Conservation (phyloP, 2,888 invertebrate species). For the Oligia strigilis region DNA sequence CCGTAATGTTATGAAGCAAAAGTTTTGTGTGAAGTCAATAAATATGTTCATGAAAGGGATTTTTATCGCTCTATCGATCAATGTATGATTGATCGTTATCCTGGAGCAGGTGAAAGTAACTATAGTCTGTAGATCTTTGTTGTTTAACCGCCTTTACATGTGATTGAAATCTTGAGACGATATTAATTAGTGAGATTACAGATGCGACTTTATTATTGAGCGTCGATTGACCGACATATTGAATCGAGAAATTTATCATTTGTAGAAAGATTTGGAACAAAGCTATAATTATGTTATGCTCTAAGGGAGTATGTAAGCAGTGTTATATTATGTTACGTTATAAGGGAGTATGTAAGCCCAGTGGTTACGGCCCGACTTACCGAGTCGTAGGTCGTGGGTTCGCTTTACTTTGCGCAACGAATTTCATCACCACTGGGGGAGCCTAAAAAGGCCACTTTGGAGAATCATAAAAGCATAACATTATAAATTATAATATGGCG, state of each 20-base stretch:
- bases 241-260: background rate
- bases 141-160: conserved; percentile 63
- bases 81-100: conserved; percentile 78
- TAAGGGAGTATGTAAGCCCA: too few relatives aligned
- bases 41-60: conserved; percentile 68
- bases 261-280: background rate
- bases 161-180: conserved; percentile 46
- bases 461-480: too few relatives aligned
- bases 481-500: too few relatives aligned
- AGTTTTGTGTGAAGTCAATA: conserved; percentile 71
- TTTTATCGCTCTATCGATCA: conserved; percentile 77
- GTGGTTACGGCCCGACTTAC: too few relatives aligned
- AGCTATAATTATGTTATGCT: background rate
- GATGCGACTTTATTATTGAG: conserved; percentile 20
- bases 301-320: too few relatives aligned
- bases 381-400: too few relatives aligned
- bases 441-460: too few relatives aligned
- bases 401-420: too few relatives aligned
- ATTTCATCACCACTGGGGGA: too few relatives aligned
- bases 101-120: conserved; percentile 77
- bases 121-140: conserved; percentile 65
- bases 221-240: conserved; percentile 13
- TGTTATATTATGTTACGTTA: too few relatives aligned
- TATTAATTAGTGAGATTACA: conserved; percentile 34
- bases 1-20: conserved; percentile 66